Conservation (phyloP, 2,888 invertebrate genomes). For the Hemaris fuciformis region DNA sequence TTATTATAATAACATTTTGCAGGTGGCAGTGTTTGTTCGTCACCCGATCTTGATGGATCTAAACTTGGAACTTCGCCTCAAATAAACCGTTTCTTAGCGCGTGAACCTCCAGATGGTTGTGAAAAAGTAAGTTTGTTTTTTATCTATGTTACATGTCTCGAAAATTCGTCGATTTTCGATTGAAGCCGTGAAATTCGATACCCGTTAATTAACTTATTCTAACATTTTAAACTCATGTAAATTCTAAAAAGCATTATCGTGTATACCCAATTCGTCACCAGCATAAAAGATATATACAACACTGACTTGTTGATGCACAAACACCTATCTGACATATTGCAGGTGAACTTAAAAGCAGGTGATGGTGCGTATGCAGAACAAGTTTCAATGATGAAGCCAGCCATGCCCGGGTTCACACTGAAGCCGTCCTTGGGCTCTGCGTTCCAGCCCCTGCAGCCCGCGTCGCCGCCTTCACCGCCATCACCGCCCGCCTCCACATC, state of each 20-base stretch:
- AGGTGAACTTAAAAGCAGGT: constrained; percentile 84
- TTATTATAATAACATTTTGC: constrained; percentile 19
- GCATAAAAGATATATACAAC: too few relatives aligned
- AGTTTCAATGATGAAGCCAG: constrained; percentile 80
- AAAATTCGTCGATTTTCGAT: not conserved
- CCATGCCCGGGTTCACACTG: constrained; percentile 86
- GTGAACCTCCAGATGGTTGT: constrained; percentile 95
- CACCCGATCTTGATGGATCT: constrained; percentile 87
- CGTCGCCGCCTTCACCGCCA: constrained; percentile 44
- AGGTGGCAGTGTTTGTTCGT: constrained; percentile 89
- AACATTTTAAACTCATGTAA: not conserved
- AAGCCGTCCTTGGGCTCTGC: constrained; percentile 90
- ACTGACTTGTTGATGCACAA: too few relatives aligned
- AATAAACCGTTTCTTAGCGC: constrained; percentile 91
- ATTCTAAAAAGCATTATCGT: too few relatives aligned
- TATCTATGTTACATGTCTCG: too few relatives aligned
- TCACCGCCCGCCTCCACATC: constrained; percentile 26
- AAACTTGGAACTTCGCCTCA: constrained; percentile 90
- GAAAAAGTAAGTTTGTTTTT: constrained; percentile 82
- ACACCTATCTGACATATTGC: constrained; percentile 24
- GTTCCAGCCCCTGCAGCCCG: constrained; percentile 86
- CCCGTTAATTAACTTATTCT: not conserved
- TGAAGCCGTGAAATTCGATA: not conserved
- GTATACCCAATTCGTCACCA: too few relatives aligned
- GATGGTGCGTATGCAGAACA: constrained; percentile 64